phyloP scores from a whole-genome alignment of 2,888 invertebrate genomes.

The Podabrus alpinus region DNA sequence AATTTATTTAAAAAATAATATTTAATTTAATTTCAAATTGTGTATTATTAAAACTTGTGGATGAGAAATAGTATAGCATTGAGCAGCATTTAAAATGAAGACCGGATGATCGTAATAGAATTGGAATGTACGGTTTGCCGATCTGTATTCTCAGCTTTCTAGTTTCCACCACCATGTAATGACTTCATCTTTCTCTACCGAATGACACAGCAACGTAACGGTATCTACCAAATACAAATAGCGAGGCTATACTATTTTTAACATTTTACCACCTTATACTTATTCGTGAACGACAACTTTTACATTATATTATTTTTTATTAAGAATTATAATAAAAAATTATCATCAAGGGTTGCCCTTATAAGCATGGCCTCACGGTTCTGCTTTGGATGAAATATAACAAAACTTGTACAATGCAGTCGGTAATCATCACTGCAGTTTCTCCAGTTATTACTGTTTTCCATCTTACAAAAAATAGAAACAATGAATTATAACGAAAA shows the following conservation, averaged over 20 bases:
- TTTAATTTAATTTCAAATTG: neutral
- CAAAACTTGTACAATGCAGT: neutral
- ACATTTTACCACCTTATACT: neutral
- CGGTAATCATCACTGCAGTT: too few relatives aligned
- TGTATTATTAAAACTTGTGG: too few relatives aligned
- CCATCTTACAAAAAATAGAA: too few relatives aligned
- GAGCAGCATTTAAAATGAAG: conserved; percentile 3
- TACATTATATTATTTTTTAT: neutral
- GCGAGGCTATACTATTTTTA: neutral
- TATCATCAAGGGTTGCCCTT: too few relatives aligned
- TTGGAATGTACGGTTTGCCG: conserved; percentile 32
- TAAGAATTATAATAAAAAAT: neutral
- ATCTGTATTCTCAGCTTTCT: conserved; percentile 11
- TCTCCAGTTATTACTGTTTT: too few relatives aligned
- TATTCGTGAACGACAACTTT: neutral
- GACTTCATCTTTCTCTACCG: conserved; percentile 15
- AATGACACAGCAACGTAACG: conserved; percentile 29
- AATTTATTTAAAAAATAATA: neutral
- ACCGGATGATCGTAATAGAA: conserved; percentile 35
- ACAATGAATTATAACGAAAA: too few relatives aligned
- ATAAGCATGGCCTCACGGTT: too few relatives aligned
- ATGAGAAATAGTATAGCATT: neutral
- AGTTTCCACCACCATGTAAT: conserved; percentile 20
- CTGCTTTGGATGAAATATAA: too few relatives aligned
- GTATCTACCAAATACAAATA: conserved; percentile 4